Conservation (phyloP, 1,140 invertebrate genomes). For the Vanessa atalanta region DNA sequence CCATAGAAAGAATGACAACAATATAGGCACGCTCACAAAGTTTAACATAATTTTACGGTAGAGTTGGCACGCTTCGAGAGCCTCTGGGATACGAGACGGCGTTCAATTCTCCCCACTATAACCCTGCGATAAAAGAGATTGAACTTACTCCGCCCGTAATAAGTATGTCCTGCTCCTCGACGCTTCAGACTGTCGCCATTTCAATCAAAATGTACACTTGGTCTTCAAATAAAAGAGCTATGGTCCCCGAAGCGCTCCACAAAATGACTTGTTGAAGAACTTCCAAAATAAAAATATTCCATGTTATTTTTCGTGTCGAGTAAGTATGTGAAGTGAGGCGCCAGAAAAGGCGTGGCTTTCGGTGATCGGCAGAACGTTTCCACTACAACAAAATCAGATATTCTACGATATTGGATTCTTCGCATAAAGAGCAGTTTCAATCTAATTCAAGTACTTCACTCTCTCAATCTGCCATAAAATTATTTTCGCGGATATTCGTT, state of each 20-base stretch:
- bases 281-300: slow-evolving; percentile 28
- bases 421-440: slow-evolving; percentile 11
- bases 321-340: slow-evolving; percentile 26
- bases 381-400: slow-evolving; percentile 29
- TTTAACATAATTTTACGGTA: slow-evolving; percentile 76
- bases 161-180: slow-evolving; percentile 57
- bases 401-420: slow-evolving; percentile 34
- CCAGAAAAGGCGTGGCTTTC: slow-evolving; percentile 36
- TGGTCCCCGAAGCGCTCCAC: slow-evolving; percentile 13
- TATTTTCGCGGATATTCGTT: background rate
- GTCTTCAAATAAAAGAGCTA: slow-evolving; percentile 39
- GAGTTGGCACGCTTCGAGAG: slow-evolving; percentile 56
- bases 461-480: slow-evolving; percentile 7
- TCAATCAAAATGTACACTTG: slow-evolving; percentile 49
- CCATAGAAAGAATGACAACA: slow-evolving; percentile 57
- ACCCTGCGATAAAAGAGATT: slow-evolving; percentile 76
- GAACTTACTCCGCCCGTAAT: slow-evolving; percentile 70
- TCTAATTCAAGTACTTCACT: slow-evolving; percentile 13
- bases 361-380: slow-evolving; percentile 29
- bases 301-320: slow-evolving; percentile 27
- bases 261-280: slow-evolving; percentile 33
- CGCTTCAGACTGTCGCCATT: slow-evolving; percentile 50
- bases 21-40: slow-evolving; percentile 62
- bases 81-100: slow-evolving; percentile 56
- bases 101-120: slow-evolving; percentile 68